Evolutionary conservation across 2,888 invertebrate species (phyloP).

Genomic region (Dasysyrphus tricinctus): DNA sequence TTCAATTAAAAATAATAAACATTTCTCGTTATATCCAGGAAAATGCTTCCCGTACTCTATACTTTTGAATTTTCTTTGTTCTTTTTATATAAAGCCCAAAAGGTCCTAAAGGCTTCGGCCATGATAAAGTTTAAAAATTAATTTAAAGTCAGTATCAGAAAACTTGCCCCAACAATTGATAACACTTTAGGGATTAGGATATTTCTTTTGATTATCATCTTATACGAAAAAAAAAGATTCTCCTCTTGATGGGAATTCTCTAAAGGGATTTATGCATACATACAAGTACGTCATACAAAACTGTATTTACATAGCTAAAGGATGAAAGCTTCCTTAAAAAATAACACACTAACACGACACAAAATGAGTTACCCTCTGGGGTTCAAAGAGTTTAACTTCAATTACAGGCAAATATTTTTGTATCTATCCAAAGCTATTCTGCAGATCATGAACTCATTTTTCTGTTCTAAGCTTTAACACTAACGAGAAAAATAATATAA

Average conservation of each 20-base stretch:
- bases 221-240: not conserved
- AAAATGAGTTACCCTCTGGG: not conserved
- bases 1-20: not conserved
- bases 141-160: constrained; percentile 20
- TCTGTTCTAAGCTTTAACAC: not conserved
- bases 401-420: constrained; percentile 3
- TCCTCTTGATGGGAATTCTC: not conserved
- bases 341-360: constrained; percentile 1
- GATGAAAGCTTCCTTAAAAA: not conserved
- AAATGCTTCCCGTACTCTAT: not conserved
- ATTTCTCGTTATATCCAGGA: not conserved
- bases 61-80: not conserved
- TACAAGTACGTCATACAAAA: not conserved
- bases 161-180: constrained; percentile 1
- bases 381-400: constrained; percentile 12
- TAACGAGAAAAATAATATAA: not conserved
- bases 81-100: not conserved
- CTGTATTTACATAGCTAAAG: not conserved
- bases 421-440: not conserved
- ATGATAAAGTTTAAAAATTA: not conserved
- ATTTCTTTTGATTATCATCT: not conserved
- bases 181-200: constrained; percentile 4
- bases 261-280: not conserved
- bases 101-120: not conserved
- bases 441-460: not conserved